phyloP scores from a whole-genome alignment of 2,888 invertebrate genomes.

The Cephonodes hylas region DNA sequence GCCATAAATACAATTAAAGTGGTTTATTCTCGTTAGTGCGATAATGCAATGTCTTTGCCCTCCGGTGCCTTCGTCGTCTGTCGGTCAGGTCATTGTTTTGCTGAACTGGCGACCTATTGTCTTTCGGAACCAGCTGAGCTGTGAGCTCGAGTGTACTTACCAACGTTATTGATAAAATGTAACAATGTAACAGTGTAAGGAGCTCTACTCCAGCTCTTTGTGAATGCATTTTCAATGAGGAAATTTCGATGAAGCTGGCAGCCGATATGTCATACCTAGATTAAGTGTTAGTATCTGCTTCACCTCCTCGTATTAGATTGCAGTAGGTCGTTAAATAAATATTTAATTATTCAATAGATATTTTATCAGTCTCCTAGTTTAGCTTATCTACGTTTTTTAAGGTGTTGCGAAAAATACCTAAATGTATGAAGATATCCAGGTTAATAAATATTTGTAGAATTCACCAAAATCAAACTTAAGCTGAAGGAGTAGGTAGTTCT shows the following conservation, averaged over 20 bases:
- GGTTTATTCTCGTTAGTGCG: constrained; percentile 75
- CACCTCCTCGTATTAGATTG: too few species aligned
- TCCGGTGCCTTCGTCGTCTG: constrained; percentile 34
- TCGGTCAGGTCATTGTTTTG: constrained; percentile 41
- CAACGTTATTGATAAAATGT: constrained; percentile 5
- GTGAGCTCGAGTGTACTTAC: constrained; percentile 18
- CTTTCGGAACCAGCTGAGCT: constrained; percentile 29
- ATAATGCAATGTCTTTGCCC: constrained; percentile 74
- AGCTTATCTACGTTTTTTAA: too few species aligned
- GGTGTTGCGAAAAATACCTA: too few species aligned
- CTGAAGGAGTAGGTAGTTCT: background rate
- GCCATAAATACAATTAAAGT: constrained; percentile 77
- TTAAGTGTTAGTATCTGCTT: too few species aligned
- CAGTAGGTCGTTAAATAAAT: too few species aligned
- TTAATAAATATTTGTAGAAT: too few species aligned
- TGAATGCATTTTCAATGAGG: background rate
- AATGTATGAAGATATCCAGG: too few species aligned
- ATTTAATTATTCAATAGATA: too few species aligned
- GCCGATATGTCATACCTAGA: background rate
- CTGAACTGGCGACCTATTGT: constrained; percentile 49
- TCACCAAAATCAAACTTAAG: background rate
- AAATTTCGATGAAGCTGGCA: background rate
- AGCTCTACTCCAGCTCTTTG: background rate
- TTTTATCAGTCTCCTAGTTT: too few species aligned
- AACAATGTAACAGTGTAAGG: background rate